phyloP scores from a whole-genome alignment of 2,113 vertebrate genomes.

The Forbesichthys agassizii region DNA sequence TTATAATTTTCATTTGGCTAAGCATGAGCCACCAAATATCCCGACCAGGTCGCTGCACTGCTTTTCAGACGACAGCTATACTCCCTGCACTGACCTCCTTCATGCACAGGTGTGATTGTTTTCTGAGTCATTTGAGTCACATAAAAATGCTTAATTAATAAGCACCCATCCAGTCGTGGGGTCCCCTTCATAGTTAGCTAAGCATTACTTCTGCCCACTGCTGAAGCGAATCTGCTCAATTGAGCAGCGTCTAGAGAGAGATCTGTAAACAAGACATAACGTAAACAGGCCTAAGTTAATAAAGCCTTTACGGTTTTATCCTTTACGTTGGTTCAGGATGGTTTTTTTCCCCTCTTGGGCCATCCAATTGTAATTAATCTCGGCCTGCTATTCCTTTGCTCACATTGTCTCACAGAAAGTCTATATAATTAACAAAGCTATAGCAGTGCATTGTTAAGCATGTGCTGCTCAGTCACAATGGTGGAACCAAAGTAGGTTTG shows the following conservation, averaged over 20 bases:
- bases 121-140: conserved; percentile 68
- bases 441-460: conserved; percentile 30
- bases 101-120: conserved; percentile 55
- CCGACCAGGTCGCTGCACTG: too few species aligned
- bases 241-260: conserved; percentile 66
- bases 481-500: conserved; percentile 37
- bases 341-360: conserved; percentile 16
- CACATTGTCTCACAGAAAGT: not conserved
- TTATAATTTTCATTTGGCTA: too few species aligned
- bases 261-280: conserved; percentile 58
- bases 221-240: conserved; percentile 64
- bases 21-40: too few species aligned
- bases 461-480: conserved; percentile 28
- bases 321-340: conserved; percentile 10
- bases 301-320: conserved; percentile 37
- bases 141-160: conserved; percentile 75
- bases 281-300: conserved; percentile 53
- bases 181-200: conserved; percentile 68
- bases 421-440: conserved; percentile 14
- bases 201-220: conserved; percentile 52
- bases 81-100: conserved; percentile 51
- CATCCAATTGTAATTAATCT: conserved; percentile 4
- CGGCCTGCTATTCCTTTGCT: conserved; percentile 19
- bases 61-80: too few species aligned
- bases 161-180: conserved; percentile 46